A percentile compares a stretch with the other conserved stretches of the same genome.
phyloP scores from a whole-genome alignment of 2,888 invertebrate genomes.

The Alentia gelatinosa region DNA sequence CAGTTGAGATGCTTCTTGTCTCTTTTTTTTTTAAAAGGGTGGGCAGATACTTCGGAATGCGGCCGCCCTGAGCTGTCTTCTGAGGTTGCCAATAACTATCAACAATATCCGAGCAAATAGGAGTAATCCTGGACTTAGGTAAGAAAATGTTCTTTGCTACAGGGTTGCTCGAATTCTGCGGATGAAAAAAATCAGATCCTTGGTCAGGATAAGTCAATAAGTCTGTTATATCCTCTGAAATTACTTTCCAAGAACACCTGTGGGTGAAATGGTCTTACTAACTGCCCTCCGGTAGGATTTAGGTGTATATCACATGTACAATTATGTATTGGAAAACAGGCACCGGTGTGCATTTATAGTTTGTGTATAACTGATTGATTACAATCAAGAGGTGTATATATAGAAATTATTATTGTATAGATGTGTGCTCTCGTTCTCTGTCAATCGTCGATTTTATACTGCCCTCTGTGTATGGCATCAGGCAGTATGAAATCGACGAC shows the following conservation, averaged over 20 bases:
- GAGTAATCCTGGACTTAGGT: conserved; percentile 92
- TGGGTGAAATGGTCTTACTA: background rate
- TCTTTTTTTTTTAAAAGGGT: conserved; percentile 84
- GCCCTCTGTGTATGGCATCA: too few relatives aligned
- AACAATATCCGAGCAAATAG: conserved; percentile 90
- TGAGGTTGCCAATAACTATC: conserved; percentile 87
- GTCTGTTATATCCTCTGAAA: background rate
- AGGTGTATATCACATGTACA: background rate
- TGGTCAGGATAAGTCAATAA: background rate
- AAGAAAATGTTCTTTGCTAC: conserved; percentile 59
- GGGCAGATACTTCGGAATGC: conserved; percentile 94
- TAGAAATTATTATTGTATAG: too few relatives aligned
- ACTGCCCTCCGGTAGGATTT: background rate
- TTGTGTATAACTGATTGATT: too few relatives aligned
- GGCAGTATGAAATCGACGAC: too few relatives aligned
- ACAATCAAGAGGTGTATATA: too few relatives aligned
- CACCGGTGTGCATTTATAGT: too few relatives aligned
- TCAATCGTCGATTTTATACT: too few relatives aligned
- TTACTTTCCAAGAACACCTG: background rate
- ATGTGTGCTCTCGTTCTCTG: too few relatives aligned
- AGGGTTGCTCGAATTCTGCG: background rate
- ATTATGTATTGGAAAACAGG: too few relatives aligned
- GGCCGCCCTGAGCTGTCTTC: conserved; percentile 88
- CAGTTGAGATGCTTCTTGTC: background rate
- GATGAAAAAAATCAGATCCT: background rate